These are phyloP conservation scores for Diloba caeruleocephala DNA, from an alignment of 2,888 invertebrate genomes.

Conservation along the genomic window DNA sequence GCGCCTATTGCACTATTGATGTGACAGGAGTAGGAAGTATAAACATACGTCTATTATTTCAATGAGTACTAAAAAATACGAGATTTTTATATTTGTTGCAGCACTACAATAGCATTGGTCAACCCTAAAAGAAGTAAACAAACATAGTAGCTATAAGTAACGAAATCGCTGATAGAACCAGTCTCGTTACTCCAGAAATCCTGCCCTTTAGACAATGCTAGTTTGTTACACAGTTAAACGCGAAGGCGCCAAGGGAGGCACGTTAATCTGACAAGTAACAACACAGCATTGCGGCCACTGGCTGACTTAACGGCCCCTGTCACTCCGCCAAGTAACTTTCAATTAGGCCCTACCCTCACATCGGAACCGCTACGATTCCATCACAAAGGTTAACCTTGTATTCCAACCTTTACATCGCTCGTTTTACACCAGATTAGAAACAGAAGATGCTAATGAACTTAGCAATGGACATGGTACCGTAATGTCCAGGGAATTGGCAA, in stretches of 20 bases:
- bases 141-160: slow-evolving; percentile 25
- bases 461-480: slow-evolving; percentile 31
- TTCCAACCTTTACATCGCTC: slow-evolving; percentile 41
- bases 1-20: no score
- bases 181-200: slow-evolving; percentile 55
- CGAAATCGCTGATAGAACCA: slow-evolving; percentile 42
- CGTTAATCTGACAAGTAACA: slow-evolving; percentile 78
- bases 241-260: slow-evolving; percentile 70
- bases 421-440: slow-evolving; percentile 22
- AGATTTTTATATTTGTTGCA: no score
- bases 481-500: slow-evolving; percentile 7
- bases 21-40: no score
- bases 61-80: no score
- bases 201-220: slow-evolving; percentile 65
- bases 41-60: no score
- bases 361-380: slow-evolving; percentile 51
- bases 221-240: slow-evolving; percentile 65
- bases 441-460: slow-evolving; percentile 35
- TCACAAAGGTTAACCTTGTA: slow-evolving; percentile 36
- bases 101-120: not conserved
- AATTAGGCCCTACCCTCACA: slow-evolving; percentile 69
- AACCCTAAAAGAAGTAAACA: slow-evolving; percentile 18
- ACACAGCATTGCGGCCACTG: slow-evolving; percentile 61
- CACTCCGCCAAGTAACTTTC: slow-evolving; percentile 76
- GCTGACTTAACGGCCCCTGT: slow-evolving; percentile 69